phyloP scores from a whole-genome alignment of 2,113 vertebrate species.

The Podarcis cretensis region DNA sequence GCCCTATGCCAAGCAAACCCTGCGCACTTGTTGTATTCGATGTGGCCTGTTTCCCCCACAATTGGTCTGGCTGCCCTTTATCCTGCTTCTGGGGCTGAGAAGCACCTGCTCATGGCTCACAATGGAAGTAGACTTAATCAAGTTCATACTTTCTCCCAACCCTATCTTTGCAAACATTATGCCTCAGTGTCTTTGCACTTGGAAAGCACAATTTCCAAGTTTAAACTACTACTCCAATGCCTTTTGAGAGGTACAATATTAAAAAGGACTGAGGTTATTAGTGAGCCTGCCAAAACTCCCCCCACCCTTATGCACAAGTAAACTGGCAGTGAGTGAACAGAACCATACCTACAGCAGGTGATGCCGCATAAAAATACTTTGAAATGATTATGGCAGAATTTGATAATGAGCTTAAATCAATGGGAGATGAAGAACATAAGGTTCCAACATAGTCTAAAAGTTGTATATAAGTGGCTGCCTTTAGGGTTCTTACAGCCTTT shows the following conservation, averaged over 20 bases:
- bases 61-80: too few species aligned
- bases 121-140: not conserved
- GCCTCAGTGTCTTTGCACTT: not conserved
- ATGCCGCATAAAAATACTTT: conserved; percentile 43
- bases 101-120: not conserved
- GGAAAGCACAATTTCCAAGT: not conserved
- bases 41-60: too few species aligned
- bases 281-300: not conserved
- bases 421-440: conserved; percentile 38
- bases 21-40: too few species aligned
- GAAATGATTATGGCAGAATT: conserved; percentile 40
- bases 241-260: not conserved
- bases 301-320: not conserved
- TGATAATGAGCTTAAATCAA: conserved; percentile 55
- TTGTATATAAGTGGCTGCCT: conserved; percentile 33
- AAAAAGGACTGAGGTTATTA: not conserved
- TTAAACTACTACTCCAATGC: not conserved
- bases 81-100: too few species aligned
- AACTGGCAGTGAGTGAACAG: not conserved
- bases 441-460: conserved; percentile 44
- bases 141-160: not conserved
- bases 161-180: not conserved
- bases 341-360: not conserved
- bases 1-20: too few species aligned
- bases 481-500: conserved; percentile 56